Base-by-base conservation (phyloP, 2,888 invertebrate species). In the Cheilosia urbana region DNA sequence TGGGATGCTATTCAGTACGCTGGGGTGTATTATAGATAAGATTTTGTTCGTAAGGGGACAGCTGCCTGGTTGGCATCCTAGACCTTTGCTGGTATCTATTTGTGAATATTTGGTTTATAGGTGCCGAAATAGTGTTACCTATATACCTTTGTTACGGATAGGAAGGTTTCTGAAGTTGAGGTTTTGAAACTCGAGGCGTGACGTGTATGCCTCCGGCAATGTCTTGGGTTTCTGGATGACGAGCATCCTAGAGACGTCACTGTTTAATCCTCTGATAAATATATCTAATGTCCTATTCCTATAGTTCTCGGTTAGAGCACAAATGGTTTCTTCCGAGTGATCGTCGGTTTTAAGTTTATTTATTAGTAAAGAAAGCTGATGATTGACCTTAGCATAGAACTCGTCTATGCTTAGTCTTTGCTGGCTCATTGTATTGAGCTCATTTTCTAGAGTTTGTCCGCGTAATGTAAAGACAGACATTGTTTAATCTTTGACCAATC, bases 231-330 rank as follows among this genome's bases (percentile, higher is more conserved):
- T 83, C 24, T 72, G 72, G 47, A 77, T 77, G 34, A 81, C 19
- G 1, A 76, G 47, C 72, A 84, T 81, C 27, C 27, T 27, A 13
- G 71, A 77, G 9, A 78, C 7, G 27, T 87, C 82, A 21, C 84
- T 81, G 47, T 55, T 37, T 4, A 66, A 15, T 24, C 55, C 66
- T 66, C 53, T 66, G 53, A 55, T 53, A 17, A 66, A 66, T 53
- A 66, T 76, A 27, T 27, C 91, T 88, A 88, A 13, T 3, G 91
- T 55, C 24, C 81, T 73, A 71, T 87, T 88, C 21, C 87, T 62
- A 30, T 88, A 88, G 9, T 57, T 83, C 45, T 76, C 83, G 21
- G 87, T 84, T 11, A 88, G 53, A 0, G 60, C 87, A 17, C 49
- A 42, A 2, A 82, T 65, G 4, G 84, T 87, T 65, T 88, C 88